These are phyloP conservation scores for Macrosoma leucophasiata DNA, from an alignment of 2,888 invertebrate genomes.

Conservation along the genomic window DNA sequence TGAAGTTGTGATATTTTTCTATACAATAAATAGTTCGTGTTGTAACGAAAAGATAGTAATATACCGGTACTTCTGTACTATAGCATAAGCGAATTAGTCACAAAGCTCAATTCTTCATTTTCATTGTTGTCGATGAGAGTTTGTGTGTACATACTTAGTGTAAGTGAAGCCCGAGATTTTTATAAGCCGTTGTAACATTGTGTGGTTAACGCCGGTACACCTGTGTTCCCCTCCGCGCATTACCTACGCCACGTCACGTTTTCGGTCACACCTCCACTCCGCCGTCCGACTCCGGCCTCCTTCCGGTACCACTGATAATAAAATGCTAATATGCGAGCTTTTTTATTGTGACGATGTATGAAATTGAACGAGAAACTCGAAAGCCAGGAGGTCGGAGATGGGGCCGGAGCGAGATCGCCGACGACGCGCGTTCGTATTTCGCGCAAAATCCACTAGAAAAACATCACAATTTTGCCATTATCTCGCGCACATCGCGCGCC, in stretches of 20 bases:
- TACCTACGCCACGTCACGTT: slow-evolving; percentile 26
- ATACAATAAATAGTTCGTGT: slow-evolving; percentile 33
- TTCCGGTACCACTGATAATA: slow-evolving; percentile 29
- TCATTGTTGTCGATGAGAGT: slow-evolving; percentile 59
- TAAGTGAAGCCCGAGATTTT: slow-evolving; percentile 69
- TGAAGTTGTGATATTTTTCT: slow-evolving; percentile 74
- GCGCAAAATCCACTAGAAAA: slow-evolving; percentile 52
- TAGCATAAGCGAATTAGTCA: slow-evolving; percentile 53
- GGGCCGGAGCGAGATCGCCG: slow-evolving; percentile 20
- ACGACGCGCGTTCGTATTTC: slow-evolving; percentile 26
- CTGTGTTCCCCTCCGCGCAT: slow-evolving; percentile 23
- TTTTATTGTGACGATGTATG: slow-evolving; percentile 3
- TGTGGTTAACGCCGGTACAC: slow-evolving; percentile 45
- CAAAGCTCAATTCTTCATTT: slow-evolving; percentile 67
- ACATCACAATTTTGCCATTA: slow-evolving; percentile 74
- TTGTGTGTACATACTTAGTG: slow-evolving; percentile 72
- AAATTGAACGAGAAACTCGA: slow-evolving; percentile 18
- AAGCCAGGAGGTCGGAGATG: slow-evolving; percentile 20
- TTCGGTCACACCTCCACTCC: slow-evolving; percentile 26
- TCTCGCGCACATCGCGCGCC: slow-evolving; percentile 53
- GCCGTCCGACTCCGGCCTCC: slow-evolving; percentile 36
- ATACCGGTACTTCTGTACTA: slow-evolving; percentile 45
- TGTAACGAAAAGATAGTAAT: slow-evolving; percentile 37
- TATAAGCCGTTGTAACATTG: slow-evolving; percentile 53
- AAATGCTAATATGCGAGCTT: slow-evolving; percentile 8